Evolutionary conservation across 2,113 vertebrate genomes (phyloP).

Genomic region (Poeciliopsis retropinna): DNA sequence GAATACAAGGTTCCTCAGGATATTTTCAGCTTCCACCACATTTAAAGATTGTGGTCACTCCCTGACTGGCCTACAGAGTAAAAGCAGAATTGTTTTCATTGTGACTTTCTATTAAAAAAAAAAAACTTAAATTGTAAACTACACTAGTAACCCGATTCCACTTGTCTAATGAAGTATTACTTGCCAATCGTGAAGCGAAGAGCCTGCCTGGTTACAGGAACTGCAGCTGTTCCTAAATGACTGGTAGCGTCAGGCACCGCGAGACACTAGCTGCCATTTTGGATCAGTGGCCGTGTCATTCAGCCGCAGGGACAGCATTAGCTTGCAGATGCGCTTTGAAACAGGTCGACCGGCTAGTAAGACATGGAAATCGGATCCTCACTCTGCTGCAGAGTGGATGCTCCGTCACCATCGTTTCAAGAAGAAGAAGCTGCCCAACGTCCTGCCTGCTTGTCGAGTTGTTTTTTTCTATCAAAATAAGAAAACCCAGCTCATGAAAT

Average conservation of each 20-base stretch:
- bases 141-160: not conserved
- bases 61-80: too few species aligned
- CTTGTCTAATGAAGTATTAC: too few species aligned
- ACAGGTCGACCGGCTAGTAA: not conserved
- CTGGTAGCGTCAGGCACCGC: constrained; percentile 30
- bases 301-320: constrained; percentile 19
- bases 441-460: too few species aligned
- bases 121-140: not conserved
- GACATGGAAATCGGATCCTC: too few species aligned
- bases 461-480: too few species aligned
- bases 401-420: not conserved
- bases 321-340: constrained; percentile 21
- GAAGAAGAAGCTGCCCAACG: too few species aligned
- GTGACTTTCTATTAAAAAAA: too few species aligned
- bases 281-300: constrained; percentile 52
- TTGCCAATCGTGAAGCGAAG: not conserved
- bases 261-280: constrained; percentile 54
- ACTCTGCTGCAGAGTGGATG: not conserved
- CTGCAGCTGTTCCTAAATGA: constrained; percentile 46
- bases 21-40: not conserved
- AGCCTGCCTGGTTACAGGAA: constrained; percentile 20
- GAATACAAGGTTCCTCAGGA: not conserved
- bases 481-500: not conserved
- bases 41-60: not conserved
- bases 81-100: too few species aligned